Percentiles rank a stretch among this genome's conserved stretches.
Evolutionary conservation across 2,888 invertebrate species (phyloP).

Genomic region (Hybos culiciformis): DNA sequence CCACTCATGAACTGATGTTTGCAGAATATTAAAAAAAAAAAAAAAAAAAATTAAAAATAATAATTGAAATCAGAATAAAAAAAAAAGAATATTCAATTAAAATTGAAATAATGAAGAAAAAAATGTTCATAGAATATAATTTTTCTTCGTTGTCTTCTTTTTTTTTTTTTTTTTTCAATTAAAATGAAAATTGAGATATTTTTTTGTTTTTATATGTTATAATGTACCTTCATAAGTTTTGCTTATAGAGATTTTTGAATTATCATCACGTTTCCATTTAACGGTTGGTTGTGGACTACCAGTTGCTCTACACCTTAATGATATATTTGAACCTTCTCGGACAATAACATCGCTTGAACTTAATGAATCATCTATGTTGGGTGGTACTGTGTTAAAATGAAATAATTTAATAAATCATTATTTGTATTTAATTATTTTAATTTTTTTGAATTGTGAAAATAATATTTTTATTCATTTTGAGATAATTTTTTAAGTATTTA

Average conservation of each 20-base stretch:
- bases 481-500: no score
- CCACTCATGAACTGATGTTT: conserved; percentile 64
- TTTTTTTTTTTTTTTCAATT: no score
- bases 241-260: conserved; percentile 73
- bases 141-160: background rate
- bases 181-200: background rate
- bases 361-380: conserved; percentile 78
- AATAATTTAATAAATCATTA: no score
- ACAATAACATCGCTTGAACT: conserved; percentile 82
- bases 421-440: no score
- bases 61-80: background rate
- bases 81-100: background rate
- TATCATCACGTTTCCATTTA: conserved; percentile 86
- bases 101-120: background rate
- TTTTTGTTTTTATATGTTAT: background rate
- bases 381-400: conserved; percentile 72
- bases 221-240: conserved; percentile 62
- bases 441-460: no score
- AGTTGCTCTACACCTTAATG: conserved; percentile 73
- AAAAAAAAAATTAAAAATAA: conserved; percentile 10
- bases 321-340: conserved; percentile 77
- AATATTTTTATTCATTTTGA: no score
- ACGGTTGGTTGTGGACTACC: conserved; percentile 79
- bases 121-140: background rate
- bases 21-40: conserved; percentile 17